phyloP scores from a whole-genome alignment of 2,113 vertebrate genomes.

The Pelmatolapia mariae region DNA sequence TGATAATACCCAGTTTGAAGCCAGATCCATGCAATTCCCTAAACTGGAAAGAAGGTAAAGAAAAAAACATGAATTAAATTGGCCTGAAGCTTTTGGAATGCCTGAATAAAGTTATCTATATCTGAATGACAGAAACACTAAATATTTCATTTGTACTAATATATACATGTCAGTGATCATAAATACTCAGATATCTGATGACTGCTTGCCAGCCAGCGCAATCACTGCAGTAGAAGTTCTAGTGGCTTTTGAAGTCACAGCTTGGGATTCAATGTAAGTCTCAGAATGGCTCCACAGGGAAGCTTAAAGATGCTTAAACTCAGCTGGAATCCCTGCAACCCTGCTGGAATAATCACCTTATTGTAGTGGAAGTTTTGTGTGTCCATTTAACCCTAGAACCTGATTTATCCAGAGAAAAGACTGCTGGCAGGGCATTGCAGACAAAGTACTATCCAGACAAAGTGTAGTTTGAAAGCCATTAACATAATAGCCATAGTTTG shows the following conservation, averaged over 20 bases:
- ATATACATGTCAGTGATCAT: not conserved
- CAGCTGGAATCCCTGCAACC: not conserved
- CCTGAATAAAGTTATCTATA: not conserved
- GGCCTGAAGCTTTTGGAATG: not conserved
- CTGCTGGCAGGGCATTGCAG: not conserved
- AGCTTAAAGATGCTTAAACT: not conserved
- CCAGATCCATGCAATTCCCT: not conserved
- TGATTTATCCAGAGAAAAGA: not conserved
- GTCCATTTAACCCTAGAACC: not conserved
- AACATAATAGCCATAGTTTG: not conserved
- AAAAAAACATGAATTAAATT: fast-evolving
- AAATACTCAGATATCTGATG: fast-evolving
- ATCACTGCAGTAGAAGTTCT: not conserved
- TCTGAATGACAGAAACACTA: not conserved
- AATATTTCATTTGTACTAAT: not conserved
- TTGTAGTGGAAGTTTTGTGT: not conserved
- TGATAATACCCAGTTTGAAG: not conserved
- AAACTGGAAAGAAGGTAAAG: fast-evolving
- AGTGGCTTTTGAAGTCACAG: not conserved
- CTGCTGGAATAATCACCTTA: not conserved
- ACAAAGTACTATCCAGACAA: not conserved
- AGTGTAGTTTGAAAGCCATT: not conserved
- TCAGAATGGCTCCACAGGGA: not conserved
- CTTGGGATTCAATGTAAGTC: not conserved
- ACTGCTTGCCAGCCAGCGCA: not conserved